A percentile compares a stretch with the other conserved stretches of the same genome.
phyloP scores from a whole-genome alignment of 2,113 vertebrate genomes.

The Malurus elegans region DNA sequence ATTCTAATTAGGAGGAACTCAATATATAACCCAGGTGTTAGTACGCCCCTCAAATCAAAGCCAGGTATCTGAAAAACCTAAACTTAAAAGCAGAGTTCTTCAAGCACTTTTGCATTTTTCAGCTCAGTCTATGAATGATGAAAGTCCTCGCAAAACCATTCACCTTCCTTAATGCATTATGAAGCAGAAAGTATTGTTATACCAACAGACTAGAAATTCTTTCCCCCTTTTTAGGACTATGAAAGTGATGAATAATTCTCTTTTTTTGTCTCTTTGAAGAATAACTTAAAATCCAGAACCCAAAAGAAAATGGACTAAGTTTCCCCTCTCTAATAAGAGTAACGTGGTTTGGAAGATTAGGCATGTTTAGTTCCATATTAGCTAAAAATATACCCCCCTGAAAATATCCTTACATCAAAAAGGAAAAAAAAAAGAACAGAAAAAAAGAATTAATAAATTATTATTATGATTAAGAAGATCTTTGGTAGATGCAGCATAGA shows the following conservation, averaged over 20 bases:
- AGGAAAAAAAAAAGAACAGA: too few relatives aligned
- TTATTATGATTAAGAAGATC: not conserved
- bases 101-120: not conserved
- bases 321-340: not conserved
- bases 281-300: not conserved
- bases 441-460: not conserved
- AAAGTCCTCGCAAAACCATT: not conserved
- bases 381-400: not conserved
- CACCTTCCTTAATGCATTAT: not conserved
- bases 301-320: not conserved
- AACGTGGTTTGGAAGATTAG: not conserved
- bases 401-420: not conserved
- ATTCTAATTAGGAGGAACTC: constrained; percentile 34
- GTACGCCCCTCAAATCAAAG: not conserved
- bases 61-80: not conserved
- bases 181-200: not conserved
- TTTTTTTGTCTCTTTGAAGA: not conserved
- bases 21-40: not conserved
- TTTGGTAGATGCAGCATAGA: not conserved
- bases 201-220: not conserved
- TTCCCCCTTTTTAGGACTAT: not conserved
- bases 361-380: not conserved
- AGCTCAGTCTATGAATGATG: not conserved
- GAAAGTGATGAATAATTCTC: not conserved
- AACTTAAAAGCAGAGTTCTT: not conserved